Evolutionary conservation across 2,888 invertebrate species (phyloP).

Genomic region (Meloe dianella): DNA sequence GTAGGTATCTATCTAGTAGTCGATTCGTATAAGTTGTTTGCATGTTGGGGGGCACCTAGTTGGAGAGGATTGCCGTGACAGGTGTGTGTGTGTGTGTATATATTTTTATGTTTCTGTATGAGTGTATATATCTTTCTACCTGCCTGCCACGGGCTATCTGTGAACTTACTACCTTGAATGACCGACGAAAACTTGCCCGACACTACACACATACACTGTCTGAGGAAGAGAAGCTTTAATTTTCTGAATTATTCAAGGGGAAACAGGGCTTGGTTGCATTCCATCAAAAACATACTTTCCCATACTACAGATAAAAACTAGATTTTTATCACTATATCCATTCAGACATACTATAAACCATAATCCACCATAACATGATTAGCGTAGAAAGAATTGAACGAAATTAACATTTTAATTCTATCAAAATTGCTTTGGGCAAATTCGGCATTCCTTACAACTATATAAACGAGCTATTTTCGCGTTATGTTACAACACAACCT

Average conservation of each 20-base stretch:
- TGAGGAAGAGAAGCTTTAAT: neutral
- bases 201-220: neutral
- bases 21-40: neutral
- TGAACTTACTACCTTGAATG: slow-evolving; percentile 52
- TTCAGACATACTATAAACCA: neutral
- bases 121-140: slow-evolving; percentile 26
- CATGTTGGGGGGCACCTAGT: slow-evolving; percentile 21
- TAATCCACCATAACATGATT: neutral
- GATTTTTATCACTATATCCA: neutral
- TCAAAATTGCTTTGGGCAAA: slow-evolving; percentile 3
- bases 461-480: slow-evolving; percentile 16
- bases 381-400: neutral
- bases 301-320: neutral
- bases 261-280: slow-evolving; percentile 17
- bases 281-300: slow-evolving; percentile 3
- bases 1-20: slow-evolving; percentile 4
- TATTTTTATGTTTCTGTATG: slow-evolving; percentile 14
- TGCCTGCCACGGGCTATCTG: slow-evolving; percentile 42
- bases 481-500: slow-evolving; percentile 1
- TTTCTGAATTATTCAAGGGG: slow-evolving; percentile 10
- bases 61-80: slow-evolving; percentile 20
- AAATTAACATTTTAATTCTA: slow-evolving; percentile 2
- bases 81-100: slow-evolving; percentile 22
- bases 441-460: slow-evolving; percentile 12
- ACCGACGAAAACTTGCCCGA: slow-evolving; percentile 47